Percentiles rank a stretch among this genome's conserved stretches.
Conservation (phyloP, 2,797 vertebrate species). For the Remorina albescens region DNA sequence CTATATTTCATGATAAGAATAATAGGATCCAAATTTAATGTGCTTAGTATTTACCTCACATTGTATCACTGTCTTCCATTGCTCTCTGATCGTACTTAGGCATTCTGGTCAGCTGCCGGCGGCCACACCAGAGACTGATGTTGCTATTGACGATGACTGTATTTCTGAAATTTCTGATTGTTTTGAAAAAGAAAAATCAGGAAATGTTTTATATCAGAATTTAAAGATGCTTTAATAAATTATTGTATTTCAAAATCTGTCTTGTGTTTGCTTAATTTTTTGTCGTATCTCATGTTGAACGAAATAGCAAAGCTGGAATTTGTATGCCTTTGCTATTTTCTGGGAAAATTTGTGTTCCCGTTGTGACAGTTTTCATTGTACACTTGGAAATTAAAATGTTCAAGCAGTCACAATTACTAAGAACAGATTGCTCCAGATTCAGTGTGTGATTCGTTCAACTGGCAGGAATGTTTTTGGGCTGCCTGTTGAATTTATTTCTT, state of each 20-base stretch:
- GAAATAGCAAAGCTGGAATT: not conserved
- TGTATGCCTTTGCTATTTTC: too few relatives aligned
- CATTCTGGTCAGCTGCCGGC: constrained; percentile 89
- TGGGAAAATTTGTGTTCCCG: too few relatives aligned
- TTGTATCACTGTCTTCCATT: constrained; percentile 69
- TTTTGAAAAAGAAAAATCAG: constrained; percentile 79
- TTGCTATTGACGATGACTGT: constrained; percentile 79
- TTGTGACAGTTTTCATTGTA: too few relatives aligned
- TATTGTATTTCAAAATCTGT: constrained; percentile 87
- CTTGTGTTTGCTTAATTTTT: constrained; percentile 26
- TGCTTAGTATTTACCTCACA: constrained; percentile 74
- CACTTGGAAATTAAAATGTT: too few relatives aligned
- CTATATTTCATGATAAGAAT: constrained; percentile 39
- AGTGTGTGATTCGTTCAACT: too few relatives aligned
- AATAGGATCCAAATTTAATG: constrained; percentile 47
- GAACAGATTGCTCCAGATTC: too few relatives aligned
- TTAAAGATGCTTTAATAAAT: constrained; percentile 97
- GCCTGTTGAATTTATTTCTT: not conserved
- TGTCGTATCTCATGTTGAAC: not conserved
- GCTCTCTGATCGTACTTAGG: constrained; percentile 69
- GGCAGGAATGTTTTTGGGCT: too few relatives aligned
- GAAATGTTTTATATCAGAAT: constrained; percentile 92
- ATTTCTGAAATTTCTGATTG: constrained; percentile 83
- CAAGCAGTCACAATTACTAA: too few relatives aligned
- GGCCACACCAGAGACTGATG: constrained; percentile 86